These are phyloP conservation scores for Halcyon senegalensis DNA, from an alignment of 2,113 vertebrate species.

Conservation along the genomic window DNA sequence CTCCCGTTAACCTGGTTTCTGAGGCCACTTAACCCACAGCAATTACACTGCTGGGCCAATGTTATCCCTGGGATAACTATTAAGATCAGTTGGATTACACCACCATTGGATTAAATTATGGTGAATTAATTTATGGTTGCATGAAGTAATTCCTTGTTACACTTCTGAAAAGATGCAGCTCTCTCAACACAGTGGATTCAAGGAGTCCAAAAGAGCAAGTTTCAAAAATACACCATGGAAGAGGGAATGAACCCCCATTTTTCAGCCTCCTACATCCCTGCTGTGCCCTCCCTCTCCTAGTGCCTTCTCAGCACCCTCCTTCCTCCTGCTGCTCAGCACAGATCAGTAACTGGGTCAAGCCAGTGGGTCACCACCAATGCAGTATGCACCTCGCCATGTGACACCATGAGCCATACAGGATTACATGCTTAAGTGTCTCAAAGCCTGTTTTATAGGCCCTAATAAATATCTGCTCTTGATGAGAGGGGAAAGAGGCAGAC, in stretches of 20 bases:
- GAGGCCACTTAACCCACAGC: background rate
- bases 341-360: slow-evolving; percentile 22
- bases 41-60: background rate
- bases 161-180: background rate
- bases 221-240: background rate
- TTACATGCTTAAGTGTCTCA: slow-evolving; percentile 2
- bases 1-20: background rate
- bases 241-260: background rate
- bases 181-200: background rate
- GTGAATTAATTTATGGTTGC: background rate
- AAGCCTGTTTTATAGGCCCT: background rate
- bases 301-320: background rate
- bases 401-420: background rate
- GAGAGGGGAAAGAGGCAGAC: background rate
- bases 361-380: background rate
- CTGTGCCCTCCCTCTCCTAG: background rate
- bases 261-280: background rate
- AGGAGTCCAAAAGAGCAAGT: background rate
- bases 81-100: background rate
- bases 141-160: background rate
- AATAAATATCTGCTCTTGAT: background rate
- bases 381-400: background rate
- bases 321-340: background rate
- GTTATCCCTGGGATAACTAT: background rate
- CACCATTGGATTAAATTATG: background rate